Base-by-base conservation (phyloP, 2,113 vertebrate species). In the Lasiurus borealis region DNA sequence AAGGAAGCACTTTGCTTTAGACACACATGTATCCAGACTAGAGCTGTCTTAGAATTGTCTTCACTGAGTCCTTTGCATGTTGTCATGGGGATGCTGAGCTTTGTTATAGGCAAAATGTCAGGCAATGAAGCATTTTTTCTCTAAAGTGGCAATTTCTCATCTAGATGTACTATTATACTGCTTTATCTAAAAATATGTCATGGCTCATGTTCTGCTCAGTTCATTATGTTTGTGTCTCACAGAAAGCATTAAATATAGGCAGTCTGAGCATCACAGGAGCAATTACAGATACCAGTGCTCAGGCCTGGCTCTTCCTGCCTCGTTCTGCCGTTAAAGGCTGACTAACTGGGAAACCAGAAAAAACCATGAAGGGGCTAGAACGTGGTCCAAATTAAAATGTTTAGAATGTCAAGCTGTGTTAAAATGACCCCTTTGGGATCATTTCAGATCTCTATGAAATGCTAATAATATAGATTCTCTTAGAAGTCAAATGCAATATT, bases 391-490 rank as follows among this genome's bases (percentile, higher is more conserved):
- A 4, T 72, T 57, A 83, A 94, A 92, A 83, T 93, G 16, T 88
- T 82, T 85, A n/a, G 73, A 80, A 62, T 90, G 6, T 78, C 15
- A 94, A 18, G 19, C 81, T 87, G 18, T 25, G 44, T 87, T 90
- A 76, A 84, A 88, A 66, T 59, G 19, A 94, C 83, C 6, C 27
- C 54, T 88, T 94, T 90, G 29, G 62, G 93, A 88, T 57, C 71
- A 91, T 68, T 91, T 93, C 76, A 84, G n/a, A 91, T 69, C 34
- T 97, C 7, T n/a, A 25, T 89, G 84, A 66, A 88, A 73, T 76
- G 59, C 25, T n/a, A 93, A 36, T 52, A 83, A 76, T 85, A 88
- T 23, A 85, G 25, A 68, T 78, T 69, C 27, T 72, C 48, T 94
- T 93, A 93, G 44, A 86, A 57, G 50, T 72, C 44, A 77, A 0